Percentiles rank a stretch among this genome's conserved stretches.
These are phyloP conservation scores for Lycaena phlaeas DNA, from an alignment of 2,888 invertebrate genomes.

Conservation along the genomic window DNA sequence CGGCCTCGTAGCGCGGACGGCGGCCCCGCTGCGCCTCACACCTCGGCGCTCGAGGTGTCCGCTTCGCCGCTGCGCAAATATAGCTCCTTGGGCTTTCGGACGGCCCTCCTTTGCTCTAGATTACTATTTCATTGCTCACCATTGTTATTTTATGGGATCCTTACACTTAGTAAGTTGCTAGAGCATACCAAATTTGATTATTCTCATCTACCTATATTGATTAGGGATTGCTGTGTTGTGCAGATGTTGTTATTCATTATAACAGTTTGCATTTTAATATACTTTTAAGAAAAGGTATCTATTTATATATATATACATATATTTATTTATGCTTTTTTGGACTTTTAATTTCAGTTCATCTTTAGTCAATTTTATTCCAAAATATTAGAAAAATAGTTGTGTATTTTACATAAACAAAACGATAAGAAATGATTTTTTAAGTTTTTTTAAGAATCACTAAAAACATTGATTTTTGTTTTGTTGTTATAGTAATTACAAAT, in stretches of 20 bases:
- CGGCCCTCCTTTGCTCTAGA: slow-evolving; percentile 11
- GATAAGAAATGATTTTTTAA: too few relatives aligned
- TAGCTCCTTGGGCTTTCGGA: slow-evolving; percentile 15
- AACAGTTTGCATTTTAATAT: not conserved
- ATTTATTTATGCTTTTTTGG: not conserved
- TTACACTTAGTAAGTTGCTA: slow-evolving; percentile 49
- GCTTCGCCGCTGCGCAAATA: slow-evolving; percentile 7
- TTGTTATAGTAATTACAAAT: too few relatives aligned
- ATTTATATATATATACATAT: not conserved
- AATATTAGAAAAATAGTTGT: too few relatives aligned
- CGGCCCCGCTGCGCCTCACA: slow-evolving; percentile 9
- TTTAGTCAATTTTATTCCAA: too few relatives aligned
- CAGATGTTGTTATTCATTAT: not conserved
- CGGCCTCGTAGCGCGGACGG: slow-evolving; percentile 15
- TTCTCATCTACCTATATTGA: not conserved
- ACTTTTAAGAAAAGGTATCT: not conserved
- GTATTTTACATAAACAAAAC: too few relatives aligned
- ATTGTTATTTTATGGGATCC: slow-evolving; percentile 24
- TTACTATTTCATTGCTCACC: slow-evolving; percentile 16
- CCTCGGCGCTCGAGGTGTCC: slow-evolving; percentile 2
- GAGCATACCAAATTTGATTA: slow-evolving; percentile 29
- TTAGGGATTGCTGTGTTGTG: slow-evolving; percentile 1
- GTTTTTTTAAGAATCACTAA: too few relatives aligned
- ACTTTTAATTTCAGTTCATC: too few relatives aligned
- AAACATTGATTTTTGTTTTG: too few relatives aligned